Base-by-base conservation (phyloP, 2,797 vertebrate genomes). In the Oreochromis grahami region DNA sequence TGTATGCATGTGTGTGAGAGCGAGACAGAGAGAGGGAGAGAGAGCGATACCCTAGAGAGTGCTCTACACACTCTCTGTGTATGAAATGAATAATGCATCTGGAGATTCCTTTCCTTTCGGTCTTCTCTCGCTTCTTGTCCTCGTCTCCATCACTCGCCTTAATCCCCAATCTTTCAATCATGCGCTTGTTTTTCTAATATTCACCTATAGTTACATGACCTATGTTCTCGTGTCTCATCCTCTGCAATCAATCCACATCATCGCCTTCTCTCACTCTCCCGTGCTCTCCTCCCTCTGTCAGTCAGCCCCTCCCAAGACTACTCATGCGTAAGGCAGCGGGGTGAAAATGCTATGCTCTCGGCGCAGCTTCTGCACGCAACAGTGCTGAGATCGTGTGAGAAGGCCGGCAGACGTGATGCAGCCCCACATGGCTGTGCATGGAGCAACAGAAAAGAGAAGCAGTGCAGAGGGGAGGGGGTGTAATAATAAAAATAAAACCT, bases 311-410 rank as follows among this genome's bases (percentile, higher is more conserved):
- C 94, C 91, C 89, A 88, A 78, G 85, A 85, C 86, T 93, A 95
- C 94, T 96, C 95, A 95, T 93, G 96, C 93, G 93, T 93, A 93
- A 94, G 91, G 87, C 77, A 87, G 84, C n/a, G 84, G 91, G 92
- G 92, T 93, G 93, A 93, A 95, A 94, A 93, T 86, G 91, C 91
- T 87, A 7, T 90, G 89, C 93, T 94, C 91, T 93, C 90, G 56
- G 89, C n/a, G 76, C 81, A 81, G 90, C 87, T 91, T 95, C 93
- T 87, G 94, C 95, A 96, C 95, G 95, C 95, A 90, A 96, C 86
- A 83, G 91, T 84, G 87, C 91, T 24, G 88, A 70, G 89, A 87
- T 93, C 43, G 91, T 93, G 94, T 91, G 93, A 94, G 89, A 92
- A 85, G 90, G 90, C 87, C 84, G 9, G 92, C 87, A 87, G 93